Base-by-base conservation (phyloP, 2,113 vertebrate genomes). In the Albula goreensis region DNA sequence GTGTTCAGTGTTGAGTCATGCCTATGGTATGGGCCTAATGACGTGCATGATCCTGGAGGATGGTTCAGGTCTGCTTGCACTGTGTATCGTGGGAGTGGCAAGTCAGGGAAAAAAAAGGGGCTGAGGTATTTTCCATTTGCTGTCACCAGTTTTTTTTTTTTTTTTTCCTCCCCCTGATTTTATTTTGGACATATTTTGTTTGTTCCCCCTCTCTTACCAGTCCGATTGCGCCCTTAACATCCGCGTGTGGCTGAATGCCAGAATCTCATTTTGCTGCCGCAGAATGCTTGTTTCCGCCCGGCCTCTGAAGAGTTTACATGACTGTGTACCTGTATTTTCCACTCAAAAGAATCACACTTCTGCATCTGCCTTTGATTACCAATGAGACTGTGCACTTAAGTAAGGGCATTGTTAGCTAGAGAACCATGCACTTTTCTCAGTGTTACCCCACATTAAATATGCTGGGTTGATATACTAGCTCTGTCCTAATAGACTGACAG, bases 261-360 rank as follows among this genome's bases (percentile, higher is more conserved):
- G 70, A 41, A 41, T 31, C 70, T 66, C 8, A 22, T 31, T 41
- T 31, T 74, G 70, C 70, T 74, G 70, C 70, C 70, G 22, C 70
- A 9, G n/a, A 74, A 74, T 31, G 70, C 70, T 31, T 22, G n/a
- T 31, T n/a, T 74, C 10, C 70, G 2, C n/a, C 70, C 22, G 2
- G 53, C 12, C 31, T 41, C 31, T 41, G 31, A 41, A 41, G 60
- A 66, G 60, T n/a, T 74, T 74, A 31, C 70, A 2, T 74, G n/a
- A 74, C 70, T 74, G 70, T 74, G 70, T 74, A 74, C 70, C 70
- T 74, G 70, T 74, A 74, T 74, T 74, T 74, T 74, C 70, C 31
- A 22, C 70, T 74, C 12, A 74, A 19, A 74, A 74, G n/a, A 10
- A 19, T 66, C 60, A 66, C 17, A 66, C 17, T 70, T 70, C n/a